These are phyloP conservation scores for Hermodice carunculata DNA, from an alignment of 2,888 invertebrate species.

Conservation along the genomic window DNA sequence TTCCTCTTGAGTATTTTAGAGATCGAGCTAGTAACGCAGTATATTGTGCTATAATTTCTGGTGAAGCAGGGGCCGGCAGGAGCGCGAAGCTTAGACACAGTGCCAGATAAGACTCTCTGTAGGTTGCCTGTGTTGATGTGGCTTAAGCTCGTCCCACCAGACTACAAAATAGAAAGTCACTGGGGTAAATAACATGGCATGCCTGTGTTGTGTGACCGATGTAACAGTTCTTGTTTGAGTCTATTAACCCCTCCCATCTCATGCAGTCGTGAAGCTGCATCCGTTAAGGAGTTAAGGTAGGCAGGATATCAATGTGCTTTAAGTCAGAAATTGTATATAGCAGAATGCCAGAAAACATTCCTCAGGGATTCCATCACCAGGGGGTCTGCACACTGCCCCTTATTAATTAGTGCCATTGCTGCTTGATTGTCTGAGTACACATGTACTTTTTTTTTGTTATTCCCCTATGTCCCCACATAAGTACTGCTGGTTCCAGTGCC, in stretches of 20 bases:
- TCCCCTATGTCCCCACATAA: background rate
- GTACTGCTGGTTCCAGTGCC: background rate
- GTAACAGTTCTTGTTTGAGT: background rate
- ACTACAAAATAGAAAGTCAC: too few species aligned
- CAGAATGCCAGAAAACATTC: background rate
- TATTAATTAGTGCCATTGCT: constrained; percentile 3
- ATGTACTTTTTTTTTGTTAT: background rate
- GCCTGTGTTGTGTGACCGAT: background rate
- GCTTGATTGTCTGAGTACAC: constrained; percentile 3
- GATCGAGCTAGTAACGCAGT: background rate
- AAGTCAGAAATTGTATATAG: background rate
- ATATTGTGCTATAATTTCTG: background rate
- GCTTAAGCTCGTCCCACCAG: too few species aligned
- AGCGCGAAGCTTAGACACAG: background rate
- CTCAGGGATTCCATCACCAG: background rate
- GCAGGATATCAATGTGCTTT: background rate
- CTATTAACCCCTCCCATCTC: background rate
- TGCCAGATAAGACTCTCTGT: background rate
- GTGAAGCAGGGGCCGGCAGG: background rate
- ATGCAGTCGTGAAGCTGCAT: background rate
- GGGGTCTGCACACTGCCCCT: background rate
- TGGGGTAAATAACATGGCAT: too few species aligned
- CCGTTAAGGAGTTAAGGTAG: background rate
- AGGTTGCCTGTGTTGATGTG: background rate
- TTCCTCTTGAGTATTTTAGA: background rate